Evolutionary conservation across 2,113 vertebrate genomes (phyloP).

Genomic region (Rallus limicola): DNA sequence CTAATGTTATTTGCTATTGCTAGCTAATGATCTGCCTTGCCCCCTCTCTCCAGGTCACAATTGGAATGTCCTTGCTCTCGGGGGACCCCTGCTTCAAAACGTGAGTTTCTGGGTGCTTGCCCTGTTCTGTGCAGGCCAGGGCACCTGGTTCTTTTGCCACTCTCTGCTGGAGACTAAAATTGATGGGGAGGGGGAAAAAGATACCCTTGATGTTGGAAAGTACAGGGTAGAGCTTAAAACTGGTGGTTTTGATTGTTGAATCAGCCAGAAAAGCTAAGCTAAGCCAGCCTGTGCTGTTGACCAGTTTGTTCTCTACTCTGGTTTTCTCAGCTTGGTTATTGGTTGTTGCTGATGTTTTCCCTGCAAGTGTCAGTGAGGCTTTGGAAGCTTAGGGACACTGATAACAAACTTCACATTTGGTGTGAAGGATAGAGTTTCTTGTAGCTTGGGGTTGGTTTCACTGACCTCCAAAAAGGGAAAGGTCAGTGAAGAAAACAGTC

Average conservation of each 20-base stretch:
- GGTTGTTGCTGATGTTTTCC: background rate
- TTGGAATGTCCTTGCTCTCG: constrained; percentile 95
- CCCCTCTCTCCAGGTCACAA: constrained; percentile 85
- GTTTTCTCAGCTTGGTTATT: background rate
- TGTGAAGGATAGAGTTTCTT: background rate
- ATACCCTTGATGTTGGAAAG: background rate
- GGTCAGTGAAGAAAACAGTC: constrained; percentile 8
- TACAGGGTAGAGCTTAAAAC: background rate
- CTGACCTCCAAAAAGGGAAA: background rate
- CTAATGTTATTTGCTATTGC: too few species aligned
- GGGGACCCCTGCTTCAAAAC: constrained; percentile 99
- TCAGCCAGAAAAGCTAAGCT: background rate
- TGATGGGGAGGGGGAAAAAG: background rate
- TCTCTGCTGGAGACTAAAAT: background rate
- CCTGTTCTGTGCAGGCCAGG: background rate
- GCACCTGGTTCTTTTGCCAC: background rate
- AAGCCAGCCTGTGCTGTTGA: background rate
- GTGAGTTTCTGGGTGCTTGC: constrained; percentile 76
- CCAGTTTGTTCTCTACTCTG: background rate
- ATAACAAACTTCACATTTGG: background rate
- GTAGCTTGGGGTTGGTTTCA: background rate
- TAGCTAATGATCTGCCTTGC: background rate
- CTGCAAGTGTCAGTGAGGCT: background rate
- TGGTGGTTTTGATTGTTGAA: background rate
- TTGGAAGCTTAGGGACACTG: background rate